Base-by-base conservation (phyloP, 2,113 vertebrate genomes). In the Regulus satrapa region DNA sequence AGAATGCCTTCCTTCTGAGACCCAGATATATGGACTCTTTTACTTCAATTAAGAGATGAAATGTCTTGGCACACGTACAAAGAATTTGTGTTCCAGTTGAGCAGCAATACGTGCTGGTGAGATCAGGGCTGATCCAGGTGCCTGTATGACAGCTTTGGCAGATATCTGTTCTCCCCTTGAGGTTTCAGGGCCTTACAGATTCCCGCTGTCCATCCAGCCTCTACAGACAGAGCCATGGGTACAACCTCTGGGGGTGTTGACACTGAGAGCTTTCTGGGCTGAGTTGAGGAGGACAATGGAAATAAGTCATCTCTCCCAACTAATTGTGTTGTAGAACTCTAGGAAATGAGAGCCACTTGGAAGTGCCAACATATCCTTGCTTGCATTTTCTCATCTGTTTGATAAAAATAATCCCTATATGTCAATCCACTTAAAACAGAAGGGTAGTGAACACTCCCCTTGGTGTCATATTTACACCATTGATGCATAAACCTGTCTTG, bases 1-100 rank as follows among this genome's bases (percentile, higher is more conserved):
- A 88, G n/a, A 67, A 69, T 56, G 67, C 2, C 15, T 95, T 91
- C 58, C 32, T 88, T 75, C 71, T 3, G 26, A 69, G 56, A 91
- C 75, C 64, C 13, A 12, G 32, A 25, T 81, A 62, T 28, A 34
- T n/a, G 55, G 43, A 73, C 4, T 2, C 79, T 96, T 83, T 88
- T 78, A 46, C 34, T 73, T 90, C 87, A 81, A 59, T 79, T 88
- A 88, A 54, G 89, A 81, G 63, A 82, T 90, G 24, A 93, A 95
- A 73, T 86, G 26, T 81, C 71, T 78, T 91, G 89, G 74, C 77
- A 73, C 48, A 28, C 1, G 9, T 77, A 80, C 67, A 95, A 76
- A 80, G 87, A 82, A 75, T 88, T 76, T 87, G 69, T 90, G 49
- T 90, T 96, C 82, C 58, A 67, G 40, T 40, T 56, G 40, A 84